These are phyloP conservation scores for Hipparchia sbordonii DNA, from an alignment of 2,888 invertebrate species.

Conservation along the genomic window DNA sequence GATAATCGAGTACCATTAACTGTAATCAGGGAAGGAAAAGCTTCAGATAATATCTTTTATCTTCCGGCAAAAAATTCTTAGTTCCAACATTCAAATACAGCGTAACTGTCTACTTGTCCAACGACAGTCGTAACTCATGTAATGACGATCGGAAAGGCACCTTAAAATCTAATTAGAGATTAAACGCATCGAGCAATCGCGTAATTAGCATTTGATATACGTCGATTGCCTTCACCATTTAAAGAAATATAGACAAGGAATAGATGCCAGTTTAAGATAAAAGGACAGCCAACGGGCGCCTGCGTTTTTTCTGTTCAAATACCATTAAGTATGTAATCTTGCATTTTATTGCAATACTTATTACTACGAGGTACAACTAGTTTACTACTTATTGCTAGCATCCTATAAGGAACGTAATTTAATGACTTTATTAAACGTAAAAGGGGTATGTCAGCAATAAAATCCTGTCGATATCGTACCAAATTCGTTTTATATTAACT, in stretches of 20 bases:
- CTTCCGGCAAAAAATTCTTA: too few species aligned
- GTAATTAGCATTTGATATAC: slow-evolving; percentile 40
- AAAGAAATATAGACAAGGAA: slow-evolving; percentile 32
- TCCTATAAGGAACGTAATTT: slow-evolving; percentile 4
- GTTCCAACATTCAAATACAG: too few species aligned
- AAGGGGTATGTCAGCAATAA: background rate
- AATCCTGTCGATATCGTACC: background rate
- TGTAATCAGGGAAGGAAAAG: too few species aligned
- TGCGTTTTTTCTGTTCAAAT: slow-evolving; percentile 5
- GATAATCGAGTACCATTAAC: too few species aligned
- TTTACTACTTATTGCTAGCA: slow-evolving; percentile 3
- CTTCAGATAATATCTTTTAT: too few species aligned
- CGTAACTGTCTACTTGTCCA: background rate
- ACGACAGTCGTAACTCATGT: background rate
- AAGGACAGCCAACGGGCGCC: slow-evolving; percentile 13
- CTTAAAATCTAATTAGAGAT: slow-evolving; percentile 37
- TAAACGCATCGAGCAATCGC: slow-evolving; percentile 33
- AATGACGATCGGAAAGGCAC: slow-evolving; percentile 5
- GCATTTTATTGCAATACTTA: slow-evolving; percentile 11
- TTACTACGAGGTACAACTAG: too few species aligned
- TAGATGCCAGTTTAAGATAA: slow-evolving; percentile 28
- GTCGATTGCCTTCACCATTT: slow-evolving; percentile 39
- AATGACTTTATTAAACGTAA: slow-evolving; percentile 18
- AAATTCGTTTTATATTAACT: background rate
- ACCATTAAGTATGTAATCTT: slow-evolving; percentile 9